Percentiles rank a stretch among this genome's conserved stretches.
These are phyloP conservation scores for Sebastes nivosus DNA, from an alignment of 2,797 vertebrate genomes.

Conservation along the genomic window DNA sequence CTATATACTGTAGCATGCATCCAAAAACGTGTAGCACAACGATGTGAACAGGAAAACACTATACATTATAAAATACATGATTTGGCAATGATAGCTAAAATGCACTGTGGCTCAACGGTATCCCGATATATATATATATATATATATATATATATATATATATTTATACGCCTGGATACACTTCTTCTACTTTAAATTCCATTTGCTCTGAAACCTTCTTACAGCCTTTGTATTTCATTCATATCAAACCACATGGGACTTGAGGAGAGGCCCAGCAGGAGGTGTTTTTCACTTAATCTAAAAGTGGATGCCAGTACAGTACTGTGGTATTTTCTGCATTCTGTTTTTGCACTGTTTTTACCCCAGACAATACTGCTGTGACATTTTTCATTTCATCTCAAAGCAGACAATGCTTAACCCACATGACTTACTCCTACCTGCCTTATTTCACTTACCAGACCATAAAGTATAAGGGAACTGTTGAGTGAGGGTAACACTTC, in stretches of 20 bases:
- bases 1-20: not conserved
- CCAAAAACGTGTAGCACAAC: not conserved
- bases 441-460: not conserved
- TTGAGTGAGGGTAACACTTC: not conserved
- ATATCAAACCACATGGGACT: slow-evolving; percentile 38
- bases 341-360: slow-evolving; percentile 5
- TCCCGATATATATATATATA: no score
- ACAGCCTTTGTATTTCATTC: slow-evolving; percentile 38
- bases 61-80: not conserved
- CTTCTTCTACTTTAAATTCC: not conserved
- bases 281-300: slow-evolving; percentile 34
- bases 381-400: slow-evolving; percentile 11
- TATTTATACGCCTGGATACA: not conserved
- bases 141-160: no score
- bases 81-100: not conserved
- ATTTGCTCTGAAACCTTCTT: slow-evolving; percentile 22
- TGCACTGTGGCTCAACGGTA: not conserved
- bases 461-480: not conserved
- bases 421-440: slow-evolving; percentile 5
- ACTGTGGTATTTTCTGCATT: slow-evolving; percentile 18
- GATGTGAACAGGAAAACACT: not conserved
- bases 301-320: slow-evolving; percentile 24
- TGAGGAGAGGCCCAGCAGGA: slow-evolving; percentile 26
- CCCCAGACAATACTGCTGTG: slow-evolving; percentile 13
- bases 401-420: slow-evolving; percentile 10